These are phyloP conservation scores for Drosophila subobscura DNA, from an alignment of 1,140 invertebrate genomes.

Conservation along the genomic window DNA sequence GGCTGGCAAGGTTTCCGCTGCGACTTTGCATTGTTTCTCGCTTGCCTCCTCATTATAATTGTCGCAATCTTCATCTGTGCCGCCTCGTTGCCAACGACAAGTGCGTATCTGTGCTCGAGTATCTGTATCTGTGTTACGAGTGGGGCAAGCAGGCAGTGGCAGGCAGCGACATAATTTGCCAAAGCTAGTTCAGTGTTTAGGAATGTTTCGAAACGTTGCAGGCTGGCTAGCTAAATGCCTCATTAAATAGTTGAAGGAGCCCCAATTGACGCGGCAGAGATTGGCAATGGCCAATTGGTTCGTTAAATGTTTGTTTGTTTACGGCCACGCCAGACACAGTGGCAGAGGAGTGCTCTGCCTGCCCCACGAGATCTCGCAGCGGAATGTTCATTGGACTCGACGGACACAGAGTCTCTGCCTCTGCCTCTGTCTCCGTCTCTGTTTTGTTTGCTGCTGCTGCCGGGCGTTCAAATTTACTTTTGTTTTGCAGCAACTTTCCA, in stretches of 20 bases:
- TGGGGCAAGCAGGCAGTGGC: not conserved
- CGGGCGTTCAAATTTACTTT: constrained; percentile 66
- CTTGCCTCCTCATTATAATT: constrained; percentile 74
- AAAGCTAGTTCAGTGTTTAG: constrained; percentile 19
- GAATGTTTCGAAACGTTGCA: constrained; percentile 45
- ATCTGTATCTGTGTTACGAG: constrained; percentile 11
- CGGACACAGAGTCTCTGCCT: not conserved
- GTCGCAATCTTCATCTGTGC: constrained; percentile 72
- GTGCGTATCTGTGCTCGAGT: constrained; percentile 54
- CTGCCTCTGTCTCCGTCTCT: not conserved
- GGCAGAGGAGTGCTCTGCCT: not conserved
- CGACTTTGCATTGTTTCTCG: constrained; percentile 67
- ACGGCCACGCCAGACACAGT: constrained; percentile 35
- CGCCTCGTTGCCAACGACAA: constrained; percentile 72
- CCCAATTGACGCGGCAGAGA: constrained; percentile 19
- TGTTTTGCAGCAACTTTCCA: constrained; percentile 71
- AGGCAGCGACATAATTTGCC: constrained; percentile 29
- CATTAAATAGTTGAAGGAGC: constrained; percentile 35
- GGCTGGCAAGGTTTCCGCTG: constrained; percentile 51
- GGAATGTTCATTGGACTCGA: constrained; percentile 46
- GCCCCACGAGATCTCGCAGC: constrained; percentile 12
- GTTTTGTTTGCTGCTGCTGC: constrained; percentile 29
- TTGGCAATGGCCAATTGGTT: constrained; percentile 30
- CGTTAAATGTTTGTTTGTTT: constrained; percentile 62
- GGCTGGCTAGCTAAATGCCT: constrained; percentile 23